phyloP scores from a whole-genome alignment of 1,140 invertebrate genomes.

The Berghia stephanieae region DNA sequence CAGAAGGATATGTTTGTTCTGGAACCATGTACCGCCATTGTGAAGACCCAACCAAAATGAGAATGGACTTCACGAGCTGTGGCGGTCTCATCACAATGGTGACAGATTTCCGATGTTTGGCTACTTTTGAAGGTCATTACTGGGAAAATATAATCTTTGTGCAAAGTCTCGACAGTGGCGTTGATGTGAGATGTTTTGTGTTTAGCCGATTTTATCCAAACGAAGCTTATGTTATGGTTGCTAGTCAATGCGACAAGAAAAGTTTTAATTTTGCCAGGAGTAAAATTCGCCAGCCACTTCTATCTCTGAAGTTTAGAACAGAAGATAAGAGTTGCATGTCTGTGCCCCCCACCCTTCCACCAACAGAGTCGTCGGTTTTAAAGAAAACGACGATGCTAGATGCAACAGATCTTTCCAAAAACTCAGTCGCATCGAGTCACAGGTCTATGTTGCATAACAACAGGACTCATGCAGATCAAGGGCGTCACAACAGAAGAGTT shows the following conservation, averaged over 20 bases:
- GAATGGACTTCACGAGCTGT: constrained; percentile 39
- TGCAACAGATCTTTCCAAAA: no score
- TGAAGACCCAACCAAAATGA: constrained; percentile 35
- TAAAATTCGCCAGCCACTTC: constrained; percentile 34
- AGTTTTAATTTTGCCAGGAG: constrained; percentile 39
- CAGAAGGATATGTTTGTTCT: constrained; percentile 38
- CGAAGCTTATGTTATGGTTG: constrained; percentile 38
- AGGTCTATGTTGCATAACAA: no score
- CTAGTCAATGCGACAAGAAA: constrained; percentile 44
- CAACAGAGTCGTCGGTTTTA: no score
- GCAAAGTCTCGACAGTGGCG: constrained; percentile 37
- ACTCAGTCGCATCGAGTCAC: no score
- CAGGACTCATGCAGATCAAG: no score
- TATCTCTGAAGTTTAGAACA: constrained; percentile 23
- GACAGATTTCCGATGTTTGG: constrained; percentile 43
- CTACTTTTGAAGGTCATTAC: constrained; percentile 40
- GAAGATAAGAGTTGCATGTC: no score
- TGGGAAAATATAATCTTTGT: constrained; percentile 47
- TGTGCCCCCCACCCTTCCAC: no score
- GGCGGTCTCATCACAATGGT: background rate
- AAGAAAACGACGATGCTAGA: no score
- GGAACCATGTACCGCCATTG: constrained; percentile 45
- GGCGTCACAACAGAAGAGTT: no score
- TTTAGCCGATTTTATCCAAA: constrained; percentile 38
- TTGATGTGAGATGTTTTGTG: constrained; percentile 40